Evolutionary conservation across 2,888 invertebrate genomes (phyloP).

Genomic region (Eubasilissa splendida): DNA sequence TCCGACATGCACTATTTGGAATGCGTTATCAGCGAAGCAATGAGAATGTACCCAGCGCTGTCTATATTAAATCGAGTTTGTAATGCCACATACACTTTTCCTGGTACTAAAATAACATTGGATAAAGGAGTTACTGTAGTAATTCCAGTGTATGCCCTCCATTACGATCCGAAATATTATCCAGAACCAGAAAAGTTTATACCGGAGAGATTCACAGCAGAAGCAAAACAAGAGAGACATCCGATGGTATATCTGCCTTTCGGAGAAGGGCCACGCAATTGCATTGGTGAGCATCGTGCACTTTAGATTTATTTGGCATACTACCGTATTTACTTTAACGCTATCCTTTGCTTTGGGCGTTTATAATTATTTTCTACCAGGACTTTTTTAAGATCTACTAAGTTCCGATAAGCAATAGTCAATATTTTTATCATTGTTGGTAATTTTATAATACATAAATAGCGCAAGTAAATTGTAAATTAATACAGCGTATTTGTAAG

Average conservation of each 20-base stretch:
- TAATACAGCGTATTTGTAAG: too few species aligned
- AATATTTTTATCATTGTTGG: too few species aligned
- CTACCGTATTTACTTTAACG: neutral
- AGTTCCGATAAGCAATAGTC: too few species aligned
- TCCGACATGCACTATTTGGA: slow-evolving; percentile 66
- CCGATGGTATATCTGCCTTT: slow-evolving; percentile 66
- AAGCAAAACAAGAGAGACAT: slow-evolving; percentile 62
- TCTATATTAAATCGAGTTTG: slow-evolving; percentile 65
- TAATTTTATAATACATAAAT: too few species aligned
- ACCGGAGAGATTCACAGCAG: slow-evolving; percentile 68
- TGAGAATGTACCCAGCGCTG: slow-evolving; percentile 68
- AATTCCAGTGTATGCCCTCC: slow-evolving; percentile 64
- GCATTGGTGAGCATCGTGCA: slow-evolving; percentile 63
- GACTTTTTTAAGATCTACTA: too few species aligned
- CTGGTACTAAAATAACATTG: slow-evolving; percentile 63
- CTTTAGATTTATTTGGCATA: neutral
- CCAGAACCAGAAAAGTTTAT: slow-evolving; percentile 67
- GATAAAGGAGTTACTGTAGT: slow-evolving; percentile 63
- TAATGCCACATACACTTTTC: slow-evolving; percentile 63
- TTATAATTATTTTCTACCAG: too few species aligned
- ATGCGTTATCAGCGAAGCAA: slow-evolving; percentile 66
- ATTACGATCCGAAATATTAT: slow-evolving; percentile 66
- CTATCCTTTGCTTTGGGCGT: too few species aligned
- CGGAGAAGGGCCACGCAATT: slow-evolving; percentile 67
- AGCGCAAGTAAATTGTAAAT: too few species aligned